A percentile compares a stretch with the other conserved stretches of the same genome.
phyloP scores from a whole-genome alignment of 64 coral and sea anemone species.

The Montipora efflorescens region DNA sequence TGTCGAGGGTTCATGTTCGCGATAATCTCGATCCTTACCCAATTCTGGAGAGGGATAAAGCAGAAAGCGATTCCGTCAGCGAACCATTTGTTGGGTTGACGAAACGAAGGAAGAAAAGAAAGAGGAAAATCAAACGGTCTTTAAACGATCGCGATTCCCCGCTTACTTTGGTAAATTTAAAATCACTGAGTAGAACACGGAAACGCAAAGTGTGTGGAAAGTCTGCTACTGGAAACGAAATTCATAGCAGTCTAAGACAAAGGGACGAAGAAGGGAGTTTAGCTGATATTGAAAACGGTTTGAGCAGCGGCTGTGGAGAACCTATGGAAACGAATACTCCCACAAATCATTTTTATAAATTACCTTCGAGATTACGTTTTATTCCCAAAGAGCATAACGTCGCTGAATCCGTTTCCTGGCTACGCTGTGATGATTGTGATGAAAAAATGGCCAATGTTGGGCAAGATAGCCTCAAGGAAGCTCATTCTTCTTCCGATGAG shows the following conservation, averaged over 20 bases:
- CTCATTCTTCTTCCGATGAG: slow-evolving; percentile 63
- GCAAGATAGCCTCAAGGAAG: slow-evolving; percentile 20
- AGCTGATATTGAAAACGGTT: slow-evolving; percentile 48
- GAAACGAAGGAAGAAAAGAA: slow-evolving; percentile 76
- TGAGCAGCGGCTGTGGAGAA: slow-evolving; percentile 36
- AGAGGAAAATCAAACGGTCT: slow-evolving; percentile 70
- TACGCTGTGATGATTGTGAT: not conserved
- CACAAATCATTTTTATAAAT: slow-evolving; percentile 31
- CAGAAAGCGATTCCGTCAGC: slow-evolving; percentile 75
- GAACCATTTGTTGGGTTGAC: slow-evolving; percentile 67
- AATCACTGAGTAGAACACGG: slow-evolving; percentile 28
- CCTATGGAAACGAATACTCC: slow-evolving; percentile 1
- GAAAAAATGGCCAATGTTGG: slow-evolving; percentile 37
- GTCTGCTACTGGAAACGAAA: slow-evolving; percentile 40
- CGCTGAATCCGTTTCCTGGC: not conserved
- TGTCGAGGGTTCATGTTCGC: slow-evolving; percentile 41
- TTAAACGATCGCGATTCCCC: slow-evolving; percentile 41
- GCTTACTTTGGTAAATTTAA: slow-evolving; percentile 6
- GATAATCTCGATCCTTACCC: slow-evolving; percentile 76
- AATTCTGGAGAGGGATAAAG: slow-evolving; percentile 74
- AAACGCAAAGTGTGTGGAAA: slow-evolving; percentile 52
- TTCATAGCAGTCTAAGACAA: slow-evolving; percentile 33
- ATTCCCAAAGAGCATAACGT: not conserved
- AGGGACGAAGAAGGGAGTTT: slow-evolving; percentile 65
- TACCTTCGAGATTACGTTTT: not conserved